Evolutionary conservation across 1,140 invertebrate genomes (phyloP), one percentile per base, ranked within the genome.

Genomic region (Drosophila athabasca): DNA sequence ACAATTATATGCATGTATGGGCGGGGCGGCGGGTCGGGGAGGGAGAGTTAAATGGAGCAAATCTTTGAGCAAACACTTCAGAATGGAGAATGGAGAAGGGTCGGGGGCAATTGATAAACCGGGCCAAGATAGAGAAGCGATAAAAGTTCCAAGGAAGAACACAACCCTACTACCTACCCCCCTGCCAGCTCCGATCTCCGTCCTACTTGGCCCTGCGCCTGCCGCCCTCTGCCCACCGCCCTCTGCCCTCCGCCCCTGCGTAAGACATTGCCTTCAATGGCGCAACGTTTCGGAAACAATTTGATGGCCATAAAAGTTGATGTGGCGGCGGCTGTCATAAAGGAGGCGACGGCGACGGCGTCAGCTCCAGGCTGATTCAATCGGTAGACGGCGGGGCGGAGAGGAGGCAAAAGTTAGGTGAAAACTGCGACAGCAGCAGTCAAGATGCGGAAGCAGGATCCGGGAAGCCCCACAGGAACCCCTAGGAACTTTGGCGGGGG

Each of bases 251-350:
- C 19, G n/a, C 13, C 51, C 19, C 44, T 52, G 49, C 43, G n/a
- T 7, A 55, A 43, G 61, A 61, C 72, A 68, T 52, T 61, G 73
- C 64, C 35, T 39, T 39, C 72, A 67, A 65, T 68, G 69, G 81
- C 67, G 74, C 74, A 87, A 82, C 79, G 79, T 88, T 88, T 88
- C 79, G 83, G 83, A 87, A 87, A 87, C 83, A 87, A 87, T 87
- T 87, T 88, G 80, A 87, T 88, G 83, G 83, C 83, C 79, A 83
- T 87, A 87, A 87, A 87, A 87, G 61, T 82, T 88, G 83, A 87
- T 87, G 82, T 87, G 79, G 64, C 73, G 52, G 49, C 70, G 52
- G 53, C 60, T 57, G 71, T 75, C 71, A 74, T 75, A 66, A 75
- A 75, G 53, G 61, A 64, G 71, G 71, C 76, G 67, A 70, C 46